Percentiles rank a stretch among this genome's conserved stretches.
phyloP scores from a whole-genome alignment of 2,888 invertebrate genomes.

The Antheraea assamensis region DNA sequence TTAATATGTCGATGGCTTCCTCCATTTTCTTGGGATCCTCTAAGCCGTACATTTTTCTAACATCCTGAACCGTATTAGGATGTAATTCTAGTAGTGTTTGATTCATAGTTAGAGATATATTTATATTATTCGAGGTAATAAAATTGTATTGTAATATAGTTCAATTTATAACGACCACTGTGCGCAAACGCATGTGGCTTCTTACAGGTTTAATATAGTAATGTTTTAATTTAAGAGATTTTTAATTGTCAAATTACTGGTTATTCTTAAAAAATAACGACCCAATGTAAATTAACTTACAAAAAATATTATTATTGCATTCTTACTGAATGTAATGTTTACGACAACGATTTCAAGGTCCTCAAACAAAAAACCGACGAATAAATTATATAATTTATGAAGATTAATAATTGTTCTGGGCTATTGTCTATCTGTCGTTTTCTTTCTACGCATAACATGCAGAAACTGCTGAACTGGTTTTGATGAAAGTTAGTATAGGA shows the following conservation, averaged over 20 bases:
- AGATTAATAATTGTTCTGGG: too few species aligned
- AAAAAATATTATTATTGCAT: too few species aligned
- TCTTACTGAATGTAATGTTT: too few species aligned
- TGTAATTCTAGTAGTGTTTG: slow-evolving; percentile 25
- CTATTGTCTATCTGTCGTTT: too few species aligned
- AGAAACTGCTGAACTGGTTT: too few species aligned
- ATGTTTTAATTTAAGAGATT: not conserved
- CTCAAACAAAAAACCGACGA: too few species aligned
- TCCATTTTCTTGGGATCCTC: slow-evolving; percentile 42
- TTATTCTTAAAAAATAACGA: not conserved
- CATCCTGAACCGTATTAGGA: slow-evolving; percentile 39
- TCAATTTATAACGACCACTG: not conserved
- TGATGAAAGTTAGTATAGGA: too few species aligned
- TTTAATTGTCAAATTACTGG: not conserved
- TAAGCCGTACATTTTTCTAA: slow-evolving; percentile 43
- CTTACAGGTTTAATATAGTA: not conserved
- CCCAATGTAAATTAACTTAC: too few species aligned
- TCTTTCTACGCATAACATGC: too few species aligned
- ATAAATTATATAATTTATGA: too few species aligned
- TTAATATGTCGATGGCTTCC: slow-evolving; percentile 48
- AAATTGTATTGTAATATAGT: too few species aligned
- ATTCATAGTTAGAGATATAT: not conserved
- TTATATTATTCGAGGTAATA: not conserved
- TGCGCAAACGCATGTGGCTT: not conserved
- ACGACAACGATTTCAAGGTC: too few species aligned